These are phyloP conservation scores for Hemicentrotus pulcherrimus DNA, from an alignment of 35 echinoderm and acorn worm species.

Conservation along the genomic window DNA sequence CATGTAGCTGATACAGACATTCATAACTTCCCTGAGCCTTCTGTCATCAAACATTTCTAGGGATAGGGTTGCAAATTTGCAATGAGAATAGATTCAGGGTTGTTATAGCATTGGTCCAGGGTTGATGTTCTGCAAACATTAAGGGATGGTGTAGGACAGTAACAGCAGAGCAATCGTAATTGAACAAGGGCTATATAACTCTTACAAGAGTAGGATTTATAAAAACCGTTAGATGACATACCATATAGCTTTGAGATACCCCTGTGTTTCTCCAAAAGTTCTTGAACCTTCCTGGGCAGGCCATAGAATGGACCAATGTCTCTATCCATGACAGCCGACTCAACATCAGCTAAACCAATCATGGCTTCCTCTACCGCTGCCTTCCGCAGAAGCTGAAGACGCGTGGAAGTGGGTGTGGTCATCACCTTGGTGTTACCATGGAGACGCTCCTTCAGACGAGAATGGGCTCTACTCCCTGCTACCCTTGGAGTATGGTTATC, in stretches of 20 bases:
- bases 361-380: conserved; percentile 64
- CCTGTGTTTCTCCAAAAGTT: conserved; percentile 69
- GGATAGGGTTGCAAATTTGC: too few species aligned
- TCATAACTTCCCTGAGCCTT: too few species aligned
- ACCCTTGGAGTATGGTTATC: conserved; percentile 10
- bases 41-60: too few species aligned
- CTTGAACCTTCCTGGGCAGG: conserved; percentile 76
- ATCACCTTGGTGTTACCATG: conserved; percentile 71
- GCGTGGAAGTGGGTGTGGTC: conserved; percentile 52
- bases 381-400: conserved; percentile 23
- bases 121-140: too few species aligned
- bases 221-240: conserved; percentile 42
- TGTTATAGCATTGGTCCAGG: too few species aligned
- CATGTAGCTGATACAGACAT: too few species aligned
- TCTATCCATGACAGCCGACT: conserved; percentile 35
- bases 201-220: too few species aligned
- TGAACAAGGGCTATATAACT: too few species aligned
- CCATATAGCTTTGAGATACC: conserved; percentile 83
- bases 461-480: conserved; percentile 25
- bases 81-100: too few species aligned
- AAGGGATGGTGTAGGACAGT: too few species aligned
- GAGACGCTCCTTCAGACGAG: conserved; percentile 64
- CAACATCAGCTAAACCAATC: conserved; percentile 50
- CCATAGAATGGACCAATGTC: conserved; percentile 96
- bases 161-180: too few species aligned